These are phyloP conservation scores for Psylliodes chrysocephalus DNA, from an alignment of 2,888 invertebrate species.

Conservation along the genomic window DNA sequence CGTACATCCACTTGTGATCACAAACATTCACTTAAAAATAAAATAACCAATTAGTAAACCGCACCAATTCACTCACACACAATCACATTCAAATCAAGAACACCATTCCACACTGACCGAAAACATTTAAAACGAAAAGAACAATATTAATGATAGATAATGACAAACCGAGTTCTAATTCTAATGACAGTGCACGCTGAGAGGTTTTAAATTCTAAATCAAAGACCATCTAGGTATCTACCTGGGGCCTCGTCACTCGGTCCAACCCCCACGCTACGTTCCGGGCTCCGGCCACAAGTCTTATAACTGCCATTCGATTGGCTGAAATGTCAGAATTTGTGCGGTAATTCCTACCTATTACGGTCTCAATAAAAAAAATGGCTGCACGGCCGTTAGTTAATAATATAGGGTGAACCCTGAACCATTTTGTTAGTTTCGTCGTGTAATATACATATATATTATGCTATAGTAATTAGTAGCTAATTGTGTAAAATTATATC, in stretches of 20 bases:
- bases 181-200: slow-evolving; percentile 45
- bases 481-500: no score
- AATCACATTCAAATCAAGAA: background rate
- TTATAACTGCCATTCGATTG: slow-evolving; percentile 59
- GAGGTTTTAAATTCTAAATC: slow-evolving; percentile 37
- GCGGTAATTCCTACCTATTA: slow-evolving; percentile 40
- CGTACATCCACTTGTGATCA: no score
- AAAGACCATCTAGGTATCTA: slow-evolving; percentile 48
- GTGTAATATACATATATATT: no score
- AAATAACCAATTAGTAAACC: no score
- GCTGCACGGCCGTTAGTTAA: slow-evolving; percentile 36
- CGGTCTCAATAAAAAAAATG: slow-evolving; percentile 34
- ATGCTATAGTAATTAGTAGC: no score
- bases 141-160: background rate
- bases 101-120: background rate
- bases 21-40: no score
- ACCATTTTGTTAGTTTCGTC: no score
- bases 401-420: slow-evolving; percentile 32
- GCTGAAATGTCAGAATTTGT: slow-evolving; percentile 46
- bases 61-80: no score
- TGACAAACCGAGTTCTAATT: slow-evolving; percentile 2
- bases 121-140: background rate
- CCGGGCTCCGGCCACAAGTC: slow-evolving; percentile 46
- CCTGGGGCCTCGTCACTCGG: slow-evolving; percentile 38
- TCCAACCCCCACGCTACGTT: slow-evolving; percentile 53